phyloP scores from a whole-genome alignment of 1,140 invertebrate species.

The Scaptodrosophila lebanonensis region DNA sequence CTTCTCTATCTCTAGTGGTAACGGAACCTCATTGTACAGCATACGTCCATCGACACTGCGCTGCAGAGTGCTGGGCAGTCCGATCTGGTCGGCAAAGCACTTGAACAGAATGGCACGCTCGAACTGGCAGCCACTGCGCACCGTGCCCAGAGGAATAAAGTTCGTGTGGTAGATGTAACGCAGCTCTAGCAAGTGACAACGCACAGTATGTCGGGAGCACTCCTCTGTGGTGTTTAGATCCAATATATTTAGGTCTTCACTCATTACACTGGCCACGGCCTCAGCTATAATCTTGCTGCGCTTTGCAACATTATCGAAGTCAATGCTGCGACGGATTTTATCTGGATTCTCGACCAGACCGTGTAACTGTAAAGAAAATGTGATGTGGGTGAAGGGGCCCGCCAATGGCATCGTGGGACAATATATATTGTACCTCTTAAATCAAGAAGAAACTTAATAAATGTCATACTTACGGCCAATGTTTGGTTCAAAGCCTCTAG shows the following conservation, averaged over 20 bases:
- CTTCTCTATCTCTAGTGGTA: constrained; percentile 77
- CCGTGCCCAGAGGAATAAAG: constrained; percentile 80
- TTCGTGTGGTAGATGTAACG: constrained; percentile 61
- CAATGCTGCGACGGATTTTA: constrained; percentile 48
- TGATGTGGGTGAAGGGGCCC: too few species aligned
- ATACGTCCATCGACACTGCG: constrained; percentile 79
- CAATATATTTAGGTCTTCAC: constrained; percentile 36
- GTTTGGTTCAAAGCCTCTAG: constrained; percentile 49
- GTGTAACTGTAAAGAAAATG: constrained; percentile 19
- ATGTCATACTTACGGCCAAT: constrained; percentile 34
- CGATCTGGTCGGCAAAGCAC: constrained; percentile 81
- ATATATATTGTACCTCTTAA: background rate
- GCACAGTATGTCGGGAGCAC: constrained; percentile 76
- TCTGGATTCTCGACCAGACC: constrained; percentile 60
- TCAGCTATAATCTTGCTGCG: constrained; percentile 56
- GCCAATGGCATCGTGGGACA: background rate
- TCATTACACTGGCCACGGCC: constrained; percentile 46
- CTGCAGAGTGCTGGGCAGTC: constrained; percentile 80
- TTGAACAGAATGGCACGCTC: constrained; percentile 84
- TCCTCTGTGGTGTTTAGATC: constrained; percentile 66
- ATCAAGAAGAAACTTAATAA: background rate
- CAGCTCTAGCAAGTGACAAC: constrained; percentile 77
- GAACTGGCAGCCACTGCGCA: constrained; percentile 80
- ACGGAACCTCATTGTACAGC: constrained; percentile 81
- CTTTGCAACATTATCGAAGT: constrained; percentile 63